These are phyloP conservation scores for Atethmia centrago DNA, from an alignment of 2,888 invertebrate genomes.

Conservation along the genomic window DNA sequence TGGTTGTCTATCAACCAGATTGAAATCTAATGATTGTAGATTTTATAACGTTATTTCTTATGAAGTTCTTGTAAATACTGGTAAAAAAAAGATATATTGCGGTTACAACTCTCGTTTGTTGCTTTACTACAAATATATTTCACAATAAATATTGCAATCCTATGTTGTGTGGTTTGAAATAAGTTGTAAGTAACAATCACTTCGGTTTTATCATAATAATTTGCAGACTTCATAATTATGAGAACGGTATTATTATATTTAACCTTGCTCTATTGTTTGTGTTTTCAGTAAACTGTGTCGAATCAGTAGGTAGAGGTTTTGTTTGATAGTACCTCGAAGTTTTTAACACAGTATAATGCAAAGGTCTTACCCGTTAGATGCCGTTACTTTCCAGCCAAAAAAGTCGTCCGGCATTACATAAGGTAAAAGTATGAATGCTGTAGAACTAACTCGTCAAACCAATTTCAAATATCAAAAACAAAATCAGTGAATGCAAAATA, in stretches of 20 bases:
- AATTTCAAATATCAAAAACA: constrained; percentile 54
- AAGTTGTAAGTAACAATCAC: constrained; percentile 42
- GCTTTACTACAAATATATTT: constrained; percentile 45
- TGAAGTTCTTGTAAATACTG: constrained; percentile 50
- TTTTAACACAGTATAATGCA: constrained; percentile 12
- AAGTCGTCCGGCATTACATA: constrained; percentile 30
- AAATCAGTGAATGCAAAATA: constrained; percentile 70
- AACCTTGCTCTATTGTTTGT: constrained; percentile 50
- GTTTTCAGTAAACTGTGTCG: constrained; percentile 33
- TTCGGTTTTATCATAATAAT: constrained; percentile 45
- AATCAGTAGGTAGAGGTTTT: constrained; percentile 15
- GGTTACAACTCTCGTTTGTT: constrained; percentile 47
- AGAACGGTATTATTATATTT: constrained; percentile 37
- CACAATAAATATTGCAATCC: constrained; percentile 43
- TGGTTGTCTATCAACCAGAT: constrained; percentile 49
- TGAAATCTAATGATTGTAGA: constrained; percentile 47
- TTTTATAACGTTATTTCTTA: constrained; percentile 55
- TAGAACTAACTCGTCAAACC: constrained; percentile 33
- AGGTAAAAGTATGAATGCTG: constrained; percentile 32
- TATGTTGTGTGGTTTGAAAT: constrained; percentile 50
- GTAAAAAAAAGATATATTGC: constrained; percentile 40
- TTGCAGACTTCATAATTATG: constrained; percentile 51
- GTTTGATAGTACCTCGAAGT: constrained; percentile 7
- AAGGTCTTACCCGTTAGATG: constrained; percentile 12
- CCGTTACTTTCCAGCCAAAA: constrained; percentile 26